Evolutionary conservation across 2,113 vertebrate species (phyloP).

Genomic region (Trematomus loennbergii): DNA sequence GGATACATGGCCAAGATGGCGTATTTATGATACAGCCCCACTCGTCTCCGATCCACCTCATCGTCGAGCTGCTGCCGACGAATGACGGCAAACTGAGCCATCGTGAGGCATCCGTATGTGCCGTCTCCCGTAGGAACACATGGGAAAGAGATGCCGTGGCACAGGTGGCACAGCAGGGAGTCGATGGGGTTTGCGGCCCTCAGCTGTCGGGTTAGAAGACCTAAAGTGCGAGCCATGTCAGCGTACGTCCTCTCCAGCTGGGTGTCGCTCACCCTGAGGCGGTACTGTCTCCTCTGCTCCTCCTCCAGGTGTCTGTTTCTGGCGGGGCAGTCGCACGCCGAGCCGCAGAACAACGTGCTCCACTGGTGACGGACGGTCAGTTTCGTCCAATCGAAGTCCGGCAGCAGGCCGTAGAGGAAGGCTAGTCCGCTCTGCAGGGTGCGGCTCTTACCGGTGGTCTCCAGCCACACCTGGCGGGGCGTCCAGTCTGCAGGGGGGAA

Average conservation of each 20-base stretch:
- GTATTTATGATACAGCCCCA: conserved; percentile 90
- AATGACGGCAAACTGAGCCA: conserved; percentile 92
- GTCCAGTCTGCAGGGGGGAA: conserved; percentile 88
- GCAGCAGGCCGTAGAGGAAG: conserved; percentile 91
- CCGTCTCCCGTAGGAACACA: conserved; percentile 76
- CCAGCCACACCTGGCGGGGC: conserved; percentile 90
- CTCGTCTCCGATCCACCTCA: conserved; percentile 88
- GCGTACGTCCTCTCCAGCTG: conserved; percentile 89
- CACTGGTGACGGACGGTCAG: conserved; percentile 91
- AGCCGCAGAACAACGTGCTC: conserved; percentile 93
- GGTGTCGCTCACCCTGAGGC: conserved; percentile 85
- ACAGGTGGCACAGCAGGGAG: conserved; percentile 94
- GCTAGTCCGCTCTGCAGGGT: conserved; percentile 95
- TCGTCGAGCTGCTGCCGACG: conserved; percentile 94
- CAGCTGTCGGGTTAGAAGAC: conserved; percentile 89
- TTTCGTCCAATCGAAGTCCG: conserved; percentile 92
- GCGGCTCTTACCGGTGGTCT: conserved; percentile 94
- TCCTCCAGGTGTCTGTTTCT: conserved; percentile 92
- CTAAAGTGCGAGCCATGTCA: conserved; percentile 91
- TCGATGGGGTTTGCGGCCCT: conserved; percentile 95
- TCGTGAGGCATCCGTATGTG: conserved; percentile 85
- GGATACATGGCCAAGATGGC: conserved; percentile 92
- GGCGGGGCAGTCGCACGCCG: conserved; percentile 91
- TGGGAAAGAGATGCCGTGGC: conserved; percentile 92
- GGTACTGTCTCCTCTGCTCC: conserved; percentile 94